Evolutionary conservation across 2,113 vertebrate genomes (phyloP).

Genomic region (Lanius collurio): DNA sequence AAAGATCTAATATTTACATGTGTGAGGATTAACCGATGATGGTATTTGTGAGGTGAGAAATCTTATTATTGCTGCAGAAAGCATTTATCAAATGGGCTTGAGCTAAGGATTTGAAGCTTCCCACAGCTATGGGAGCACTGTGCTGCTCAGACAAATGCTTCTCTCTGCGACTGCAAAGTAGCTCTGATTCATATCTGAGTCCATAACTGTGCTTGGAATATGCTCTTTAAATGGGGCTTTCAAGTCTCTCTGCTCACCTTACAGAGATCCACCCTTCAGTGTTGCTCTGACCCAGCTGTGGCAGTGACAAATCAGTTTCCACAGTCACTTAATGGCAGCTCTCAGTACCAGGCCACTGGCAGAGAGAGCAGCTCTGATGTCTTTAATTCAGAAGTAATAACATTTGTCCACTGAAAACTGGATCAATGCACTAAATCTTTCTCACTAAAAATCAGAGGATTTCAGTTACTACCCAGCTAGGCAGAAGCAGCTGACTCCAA

Average conservation of each 20-base stretch:
- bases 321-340: background rate
- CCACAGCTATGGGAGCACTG: background rate
- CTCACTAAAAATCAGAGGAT: background rate
- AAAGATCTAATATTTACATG: constrained; percentile 55
- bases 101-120: constrained; percentile 2
- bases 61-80: background rate
- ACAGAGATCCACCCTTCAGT: background rate
- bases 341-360: background rate
- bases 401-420: background rate
- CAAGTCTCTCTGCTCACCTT: background rate
- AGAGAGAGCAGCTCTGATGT: background rate
- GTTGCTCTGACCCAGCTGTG: background rate
- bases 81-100: background rate
- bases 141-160: background rate
- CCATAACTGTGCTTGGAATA: background rate
- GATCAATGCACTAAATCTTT: background rate
- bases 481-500: background rate
- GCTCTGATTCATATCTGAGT: background rate
- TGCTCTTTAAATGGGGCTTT: background rate
- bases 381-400: background rate
- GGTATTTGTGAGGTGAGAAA: constrained; percentile 6
- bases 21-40: constrained; percentile 12
- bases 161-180: background rate
- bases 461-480: background rate
- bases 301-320: background rate